Evolutionary conservation across 1,140 invertebrate species (phyloP).

Genomic region (Lepidotrigona ventralis): DNA sequence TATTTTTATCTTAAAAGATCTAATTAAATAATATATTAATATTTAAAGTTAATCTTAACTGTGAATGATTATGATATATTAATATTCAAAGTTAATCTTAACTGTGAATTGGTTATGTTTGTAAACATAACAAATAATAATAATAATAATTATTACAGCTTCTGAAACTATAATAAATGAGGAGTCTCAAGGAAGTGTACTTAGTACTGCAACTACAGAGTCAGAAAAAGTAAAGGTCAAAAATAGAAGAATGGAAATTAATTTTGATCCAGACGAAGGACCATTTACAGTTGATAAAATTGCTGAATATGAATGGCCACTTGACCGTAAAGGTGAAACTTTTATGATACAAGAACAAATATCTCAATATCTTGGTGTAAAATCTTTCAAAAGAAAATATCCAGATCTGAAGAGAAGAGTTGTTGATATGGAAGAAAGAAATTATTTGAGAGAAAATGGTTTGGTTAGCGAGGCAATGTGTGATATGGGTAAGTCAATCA

Average conservation of each 20-base stretch:
- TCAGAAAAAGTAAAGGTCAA: constrained; percentile 85
- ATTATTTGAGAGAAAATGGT: constrained; percentile 91
- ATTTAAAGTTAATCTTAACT: constrained; percentile 7
- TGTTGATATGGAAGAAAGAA: constrained; percentile 94
- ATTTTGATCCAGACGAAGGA: constrained; percentile 85
- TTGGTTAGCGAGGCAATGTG: constrained; percentile 95
- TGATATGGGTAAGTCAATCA: constrained; percentile 86
- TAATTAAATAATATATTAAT: constrained; percentile 5
- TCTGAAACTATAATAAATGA: constrained; percentile 85
- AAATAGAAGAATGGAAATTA: constrained; percentile 87
- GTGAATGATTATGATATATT: constrained; percentile 9
- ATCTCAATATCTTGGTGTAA: constrained; percentile 94
- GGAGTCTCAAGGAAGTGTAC: constrained; percentile 88
- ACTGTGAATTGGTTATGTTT: constrained; percentile 39
- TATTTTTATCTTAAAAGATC: not conserved
- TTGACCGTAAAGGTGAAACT: constrained; percentile 85
- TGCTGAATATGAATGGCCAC: constrained; percentile 96
- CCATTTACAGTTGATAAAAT: constrained; percentile 92
- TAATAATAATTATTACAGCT: constrained; percentile 54
- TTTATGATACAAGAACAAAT: constrained; percentile 96
- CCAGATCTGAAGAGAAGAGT: constrained; percentile 91
- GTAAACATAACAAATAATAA: constrained; percentile 8
- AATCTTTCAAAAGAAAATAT: constrained; percentile 97
- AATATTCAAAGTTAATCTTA: constrained; percentile 12
- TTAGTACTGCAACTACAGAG: constrained; percentile 85